Evolutionary conservation across 2,888 invertebrate species (phyloP), one percentile per base, ranked within the genome.

Genomic region (Fragum fragum): DNA sequence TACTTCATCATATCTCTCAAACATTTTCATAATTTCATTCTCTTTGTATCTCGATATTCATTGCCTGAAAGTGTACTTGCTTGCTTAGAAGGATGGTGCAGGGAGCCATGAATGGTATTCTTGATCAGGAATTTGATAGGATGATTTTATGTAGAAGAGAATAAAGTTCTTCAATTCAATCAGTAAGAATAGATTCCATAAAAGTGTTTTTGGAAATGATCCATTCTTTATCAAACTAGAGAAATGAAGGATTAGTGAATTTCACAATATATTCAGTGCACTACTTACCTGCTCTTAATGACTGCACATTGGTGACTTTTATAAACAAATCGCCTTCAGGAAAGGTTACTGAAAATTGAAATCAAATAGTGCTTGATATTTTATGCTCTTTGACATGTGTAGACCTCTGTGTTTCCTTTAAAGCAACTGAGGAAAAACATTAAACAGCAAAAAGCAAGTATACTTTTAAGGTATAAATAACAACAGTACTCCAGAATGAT

Each of bases 61-160:
- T 39, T 73, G 61, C 70, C 80, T 78, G 72, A 81, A 86, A 86
- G 88, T 88, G 86, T 88, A 88, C 88, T 88, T 88, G 88, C 88
- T 86, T 73, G 79, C 80, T 82, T 79, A 79, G 73, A 81, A 79
- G 76, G 83, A 79, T 83, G 83, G 52, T 57, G 42, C 71, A 77
- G 83, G 83, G 77, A 79, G 79, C 73, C 73, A 79, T 72, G 79
- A 23, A 52, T 32, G 63, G 36, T 63, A n/a, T 28, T 2, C 26
- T 63, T 63, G 63, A n/a, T 32, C 32, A 32, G 21, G n/a, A n/a
- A 36, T 32, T 14, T 63, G 32, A 36, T 16, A 32, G 36, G n/a
- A 28, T 36, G 6, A 26, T 9, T 26, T 59, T 29, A 23, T 23
- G n/a, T n/a, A n/a, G 53, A 21, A 53, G n/a, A 9, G 53, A 53